phyloP scores from a whole-genome alignment of 2,888 invertebrate genomes.

The Chouioia cunea region DNA sequence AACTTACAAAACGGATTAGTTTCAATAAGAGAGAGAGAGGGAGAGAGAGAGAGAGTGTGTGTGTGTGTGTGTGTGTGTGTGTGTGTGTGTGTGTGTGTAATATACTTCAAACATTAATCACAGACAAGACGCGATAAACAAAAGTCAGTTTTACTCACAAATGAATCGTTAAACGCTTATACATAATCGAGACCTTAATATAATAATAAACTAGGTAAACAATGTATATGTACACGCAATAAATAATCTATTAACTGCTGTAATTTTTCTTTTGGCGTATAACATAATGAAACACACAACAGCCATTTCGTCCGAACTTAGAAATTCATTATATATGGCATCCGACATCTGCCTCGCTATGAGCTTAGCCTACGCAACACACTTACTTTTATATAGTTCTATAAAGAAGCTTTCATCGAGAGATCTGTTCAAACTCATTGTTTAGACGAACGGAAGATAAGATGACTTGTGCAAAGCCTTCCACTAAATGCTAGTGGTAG shows the following conservation, averaged over 20 bases:
- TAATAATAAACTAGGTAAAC: slow-evolving; percentile 52
- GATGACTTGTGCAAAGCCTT: too few relatives aligned
- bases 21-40: too few relatives aligned
- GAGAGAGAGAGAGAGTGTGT: too few relatives aligned
- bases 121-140: slow-evolving; percentile 63
- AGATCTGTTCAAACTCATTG: too few relatives aligned
- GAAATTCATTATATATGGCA: slow-evolving; percentile 43
- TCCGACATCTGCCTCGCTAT: slow-evolving; percentile 36
- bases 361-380: slow-evolving; percentile 16
- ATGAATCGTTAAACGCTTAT: slow-evolving; percentile 32
- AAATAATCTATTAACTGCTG: slow-evolving; percentile 59
- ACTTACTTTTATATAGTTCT: slow-evolving; percentile 3
- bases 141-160: slow-evolving; percentile 43
- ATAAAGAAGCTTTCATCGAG: too few relatives aligned
- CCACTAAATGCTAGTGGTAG: too few relatives aligned
- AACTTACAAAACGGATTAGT: slow-evolving; percentile 32
- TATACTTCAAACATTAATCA: slow-evolving; percentile 64
- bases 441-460: too few relatives aligned
- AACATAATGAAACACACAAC: slow-evolving; percentile 51
- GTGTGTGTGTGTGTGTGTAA: too few relatives aligned
- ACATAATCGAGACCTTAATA: slow-evolving; percentile 25
- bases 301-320: slow-evolving; percentile 48
- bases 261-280: slow-evolving; percentile 13
- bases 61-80: too few relatives aligned
- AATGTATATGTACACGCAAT: slow-evolving; percentile 64